Conservation (phyloP, 2,888 invertebrate genomes). For the Boloria euphrosyne region DNA sequence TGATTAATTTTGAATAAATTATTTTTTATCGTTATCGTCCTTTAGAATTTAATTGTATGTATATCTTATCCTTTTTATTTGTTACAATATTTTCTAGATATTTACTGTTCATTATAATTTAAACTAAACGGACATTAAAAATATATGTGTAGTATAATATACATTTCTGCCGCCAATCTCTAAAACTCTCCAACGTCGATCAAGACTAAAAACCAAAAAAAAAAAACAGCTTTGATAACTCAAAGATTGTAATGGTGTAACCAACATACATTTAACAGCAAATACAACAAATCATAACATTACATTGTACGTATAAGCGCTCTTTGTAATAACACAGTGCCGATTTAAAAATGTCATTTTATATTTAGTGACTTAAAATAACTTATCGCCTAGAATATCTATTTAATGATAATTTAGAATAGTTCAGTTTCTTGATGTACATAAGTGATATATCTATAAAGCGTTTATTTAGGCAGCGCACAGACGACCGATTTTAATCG, state of each 20-base stretch:
- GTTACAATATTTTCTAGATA: too few species aligned
- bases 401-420: constrained; percentile 74
- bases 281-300: not conserved
- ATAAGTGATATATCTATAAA: constrained; percentile 68
- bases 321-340: constrained; percentile 3
- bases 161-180: too few species aligned
- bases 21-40: too few species aligned
- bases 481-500: constrained; percentile 9
- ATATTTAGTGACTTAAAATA: constrained; percentile 33
- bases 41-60: too few species aligned
- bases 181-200: too few species aligned
- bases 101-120: too few species aligned
- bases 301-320: not conserved
- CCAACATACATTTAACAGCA: not conserved
- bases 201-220: too few species aligned
- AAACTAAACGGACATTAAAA: too few species aligned
- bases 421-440: constrained; percentile 54
- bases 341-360: constrained; percentile 13
- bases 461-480: constrained; percentile 57
- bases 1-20: too few species aligned
- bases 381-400: constrained; percentile 44
- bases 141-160: too few species aligned
- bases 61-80: too few species aligned
- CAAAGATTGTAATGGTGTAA: not conserved
- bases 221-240: too few species aligned